Conservation (phyloP, 1,140 invertebrate species). For the Zaprionus inermis region DNA sequence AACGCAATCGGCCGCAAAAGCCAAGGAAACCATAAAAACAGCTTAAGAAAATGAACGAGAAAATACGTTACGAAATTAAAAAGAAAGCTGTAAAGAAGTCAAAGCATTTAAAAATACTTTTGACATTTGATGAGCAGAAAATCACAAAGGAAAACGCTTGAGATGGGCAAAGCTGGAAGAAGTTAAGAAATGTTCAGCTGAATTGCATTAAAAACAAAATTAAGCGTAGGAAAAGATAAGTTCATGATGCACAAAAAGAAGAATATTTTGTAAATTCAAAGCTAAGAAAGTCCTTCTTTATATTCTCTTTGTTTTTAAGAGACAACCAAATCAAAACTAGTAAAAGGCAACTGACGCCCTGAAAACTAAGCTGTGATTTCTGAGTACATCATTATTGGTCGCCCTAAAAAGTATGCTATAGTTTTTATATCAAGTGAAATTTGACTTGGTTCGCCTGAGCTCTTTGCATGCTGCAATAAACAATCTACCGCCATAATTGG, state of each 20-base stretch:
- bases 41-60: neutral
- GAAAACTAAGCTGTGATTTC: too few relatives aligned
- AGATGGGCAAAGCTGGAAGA: neutral
- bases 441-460: neutral
- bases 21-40: slow-evolving; percentile 24
- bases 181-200: neutral
- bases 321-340: neutral
- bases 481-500: neutral
- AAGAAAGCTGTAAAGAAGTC: neutral
- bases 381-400: neutral
- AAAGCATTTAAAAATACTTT: slow-evolving; percentile 17
- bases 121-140: slow-evolving; percentile 2
- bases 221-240: neutral
- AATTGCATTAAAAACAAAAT: neutral
- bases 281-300: too few relatives aligned
- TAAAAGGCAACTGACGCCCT: too few relatives aligned
- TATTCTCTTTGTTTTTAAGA: too few relatives aligned
- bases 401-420: neutral
- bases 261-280: neutral
- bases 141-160: neutral
- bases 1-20: slow-evolving; percentile 26
- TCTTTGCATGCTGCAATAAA: neutral
- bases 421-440: neutral
- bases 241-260: neutral
- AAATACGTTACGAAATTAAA: neutral